Conservation (phyloP, 2,888 invertebrate genomes). For the Cryptophagus acutangulus region DNA sequence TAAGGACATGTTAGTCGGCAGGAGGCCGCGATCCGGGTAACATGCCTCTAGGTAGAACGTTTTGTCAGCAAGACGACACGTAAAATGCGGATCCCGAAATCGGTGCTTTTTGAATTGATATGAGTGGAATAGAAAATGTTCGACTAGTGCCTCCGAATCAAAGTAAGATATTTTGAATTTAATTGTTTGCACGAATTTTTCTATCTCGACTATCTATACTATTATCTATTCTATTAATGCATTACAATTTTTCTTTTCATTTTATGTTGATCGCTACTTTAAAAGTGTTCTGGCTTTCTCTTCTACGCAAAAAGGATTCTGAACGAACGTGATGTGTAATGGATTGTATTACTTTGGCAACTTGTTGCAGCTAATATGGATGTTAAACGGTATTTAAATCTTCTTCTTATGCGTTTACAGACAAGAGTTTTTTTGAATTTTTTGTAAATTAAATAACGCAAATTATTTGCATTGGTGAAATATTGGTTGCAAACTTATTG, state of each 20-base stretch:
- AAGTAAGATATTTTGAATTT: background rate
- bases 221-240: too few species aligned
- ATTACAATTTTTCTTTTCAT: too few species aligned
- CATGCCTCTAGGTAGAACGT: conserved; percentile 12
- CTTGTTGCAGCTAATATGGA: background rate
- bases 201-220: too few species aligned
- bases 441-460: too few species aligned
- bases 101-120: background rate
- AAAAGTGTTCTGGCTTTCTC: too few species aligned
- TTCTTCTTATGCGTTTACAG: too few species aligned
- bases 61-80: conserved; percentile 11
- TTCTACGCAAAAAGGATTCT: background rate
- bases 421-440: too few species aligned
- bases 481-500: too few species aligned
- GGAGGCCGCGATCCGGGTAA: conserved; percentile 15
- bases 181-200: too few species aligned
- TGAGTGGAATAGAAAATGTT: background rate
- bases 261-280: too few species aligned
- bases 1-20: conserved; percentile 9
- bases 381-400: too few species aligned
- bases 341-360: background rate
- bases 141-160: background rate
- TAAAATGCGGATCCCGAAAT: conserved; percentile 9
- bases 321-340: background rate
- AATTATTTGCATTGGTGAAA: too few species aligned